Evolutionary conservation across 2,888 invertebrate genomes (phyloP), one percentile per base, ranked within the genome.

Genomic region (Perdita meconis): DNA sequence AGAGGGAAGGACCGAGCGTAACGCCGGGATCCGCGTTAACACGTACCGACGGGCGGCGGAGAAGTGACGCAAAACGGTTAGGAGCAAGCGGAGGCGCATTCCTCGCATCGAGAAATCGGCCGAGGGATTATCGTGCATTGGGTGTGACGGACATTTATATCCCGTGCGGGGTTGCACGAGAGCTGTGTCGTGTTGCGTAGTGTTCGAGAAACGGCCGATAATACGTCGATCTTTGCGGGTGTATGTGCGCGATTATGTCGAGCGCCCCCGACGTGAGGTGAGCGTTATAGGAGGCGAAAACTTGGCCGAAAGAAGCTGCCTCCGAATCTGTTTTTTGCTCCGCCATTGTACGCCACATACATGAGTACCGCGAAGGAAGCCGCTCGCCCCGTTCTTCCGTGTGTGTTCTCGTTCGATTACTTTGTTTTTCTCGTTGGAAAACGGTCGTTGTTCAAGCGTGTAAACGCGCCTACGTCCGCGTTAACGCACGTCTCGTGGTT

Each of bases 141-240:
- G 89, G 89, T 89, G 89, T 89, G 89, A 89, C 88, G 89, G 84
- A 82, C 83, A 83, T 82, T 82, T 77, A 79, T 80, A 67, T 80
- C 73, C 70, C 68, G 65, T 83, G 30, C 30, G 66, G 69, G 57
- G 63, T 81, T 76, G 77, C 76, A 81, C 70, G 82, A 78, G 67
- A 81, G 71, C 57, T 53, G 73, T 84, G 81, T 47, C 72, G 82
- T 74, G 82, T 85, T 83, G 85, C 85, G 84, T 82, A 76, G 82
- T 80, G 83, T 47, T 34, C 40, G 56, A 38, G 56, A 73, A 47
- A 70, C 65, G 63, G 60, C 50, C 55, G 74, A 55, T 78, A 78
- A 79, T 71, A 71, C 64, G 79, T 65, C 68, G 64, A 78, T 72
- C 71, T 60, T 30, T 16, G 57, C 73, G 66, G 80, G 64, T 75